Evolutionary conservation across 2,113 vertebrate genomes (phyloP).

Genomic region (Irena cyanogastra): DNA sequence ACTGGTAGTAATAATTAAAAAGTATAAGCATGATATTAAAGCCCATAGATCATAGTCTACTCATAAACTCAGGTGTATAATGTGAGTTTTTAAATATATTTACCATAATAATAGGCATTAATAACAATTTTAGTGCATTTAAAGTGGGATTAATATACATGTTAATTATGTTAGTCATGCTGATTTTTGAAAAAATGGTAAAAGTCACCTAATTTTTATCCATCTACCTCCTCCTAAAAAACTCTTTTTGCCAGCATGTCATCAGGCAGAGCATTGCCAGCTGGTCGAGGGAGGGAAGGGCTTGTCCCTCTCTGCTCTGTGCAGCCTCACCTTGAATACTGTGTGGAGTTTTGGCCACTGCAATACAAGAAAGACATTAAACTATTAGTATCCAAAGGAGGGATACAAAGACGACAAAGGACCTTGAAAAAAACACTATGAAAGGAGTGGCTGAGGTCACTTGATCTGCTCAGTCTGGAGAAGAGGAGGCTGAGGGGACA

Average conservation of each 20-base stretch:
- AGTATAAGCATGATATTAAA: background rate
- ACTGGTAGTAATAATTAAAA: background rate
- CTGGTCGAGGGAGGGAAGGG: background rate
- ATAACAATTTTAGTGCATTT: background rate
- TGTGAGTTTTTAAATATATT: conserved; percentile 12
- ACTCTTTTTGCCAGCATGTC: background rate
- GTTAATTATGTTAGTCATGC: background rate
- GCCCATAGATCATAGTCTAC: background rate
- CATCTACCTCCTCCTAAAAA: background rate
- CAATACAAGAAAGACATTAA: background rate
- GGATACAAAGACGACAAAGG: background rate
- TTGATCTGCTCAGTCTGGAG: background rate
- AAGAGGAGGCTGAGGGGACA: background rate
- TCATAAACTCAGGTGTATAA: background rate
- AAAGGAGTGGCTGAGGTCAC: rapidly evolving
- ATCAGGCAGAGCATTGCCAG: background rate
- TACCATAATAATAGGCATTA: background rate
- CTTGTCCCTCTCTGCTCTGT: background rate
- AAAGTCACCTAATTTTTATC: background rate
- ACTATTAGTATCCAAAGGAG: background rate
- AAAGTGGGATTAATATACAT: background rate
- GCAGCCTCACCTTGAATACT: background rate
- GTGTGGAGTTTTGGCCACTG: background rate
- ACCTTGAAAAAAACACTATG: background rate
- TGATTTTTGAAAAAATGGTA: background rate